Conservation (phyloP, 2,888 invertebrate species). For the Sphecodes monilicornis region DNA sequence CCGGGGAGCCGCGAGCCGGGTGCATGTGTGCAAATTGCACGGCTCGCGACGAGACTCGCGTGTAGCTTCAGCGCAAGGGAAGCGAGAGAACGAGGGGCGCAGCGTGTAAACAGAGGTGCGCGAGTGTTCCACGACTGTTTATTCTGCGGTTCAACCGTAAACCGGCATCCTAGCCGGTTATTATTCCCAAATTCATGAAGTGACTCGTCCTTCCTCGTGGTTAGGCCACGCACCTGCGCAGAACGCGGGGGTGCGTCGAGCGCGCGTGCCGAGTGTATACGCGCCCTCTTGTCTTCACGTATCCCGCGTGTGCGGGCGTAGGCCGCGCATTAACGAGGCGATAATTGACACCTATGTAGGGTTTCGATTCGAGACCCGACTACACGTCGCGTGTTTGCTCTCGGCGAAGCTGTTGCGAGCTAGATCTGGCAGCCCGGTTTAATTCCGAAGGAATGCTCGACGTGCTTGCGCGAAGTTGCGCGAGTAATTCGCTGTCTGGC, state of each 20-base stretch:
- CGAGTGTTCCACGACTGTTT: slow-evolving; percentile 69
- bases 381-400: slow-evolving; percentile 53
- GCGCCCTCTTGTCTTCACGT: not conserved
- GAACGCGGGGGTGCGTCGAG: not conserved
- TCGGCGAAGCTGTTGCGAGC: slow-evolving; percentile 28
- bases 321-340: slow-evolving; percentile 55
- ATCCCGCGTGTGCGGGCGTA: not conserved
- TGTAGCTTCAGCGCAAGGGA: slow-evolving; percentile 50
- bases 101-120: slow-evolving; percentile 57
- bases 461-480: slow-evolving; percentile 20
- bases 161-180: slow-evolving; percentile 65
- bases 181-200: slow-evolving; percentile 71
- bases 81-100: slow-evolving; percentile 34
- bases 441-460: slow-evolving; percentile 45
- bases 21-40: slow-evolving; percentile 20
- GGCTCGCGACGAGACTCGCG: slow-evolving; percentile 39
- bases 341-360: slow-evolving; percentile 65
- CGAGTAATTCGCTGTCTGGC: not conserved
- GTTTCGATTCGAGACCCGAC: slow-evolving; percentile 52
- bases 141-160: slow-evolving; percentile 68
- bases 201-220: slow-evolving; percentile 31
- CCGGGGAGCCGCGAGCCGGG: slow-evolving; percentile 22
- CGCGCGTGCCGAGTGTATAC: not conserved
- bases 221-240: slow-evolving; percentile 43
- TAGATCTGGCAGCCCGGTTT: slow-evolving; percentile 11